These are phyloP conservation scores for Ostrea denselamellosa DNA, from an alignment of 1,140 invertebrate species.

Conservation along the genomic window DNA sequence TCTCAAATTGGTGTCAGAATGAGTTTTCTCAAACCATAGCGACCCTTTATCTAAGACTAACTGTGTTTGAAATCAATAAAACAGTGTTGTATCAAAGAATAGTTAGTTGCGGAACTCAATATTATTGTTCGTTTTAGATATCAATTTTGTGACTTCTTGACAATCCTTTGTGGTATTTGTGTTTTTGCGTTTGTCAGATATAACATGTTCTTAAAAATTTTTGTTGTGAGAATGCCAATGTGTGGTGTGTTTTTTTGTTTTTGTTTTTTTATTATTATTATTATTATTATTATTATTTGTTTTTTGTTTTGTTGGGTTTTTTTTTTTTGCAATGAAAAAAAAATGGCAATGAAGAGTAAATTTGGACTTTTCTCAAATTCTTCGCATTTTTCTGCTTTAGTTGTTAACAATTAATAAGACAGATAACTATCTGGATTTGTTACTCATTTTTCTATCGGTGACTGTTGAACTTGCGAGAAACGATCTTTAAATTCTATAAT, in stretches of 20 bases:
- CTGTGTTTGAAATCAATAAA: not conserved
- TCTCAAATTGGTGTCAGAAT: constrained; percentile 38
- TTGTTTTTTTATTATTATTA: too few relatives aligned
- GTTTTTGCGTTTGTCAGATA: not conserved
- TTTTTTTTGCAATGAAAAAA: not conserved
- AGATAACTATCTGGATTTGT: not conserved
- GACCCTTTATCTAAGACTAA: not conserved
- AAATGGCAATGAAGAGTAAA: not conserved
- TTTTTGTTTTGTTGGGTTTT: too few relatives aligned
- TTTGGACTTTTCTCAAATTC: not conserved
- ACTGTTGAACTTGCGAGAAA: constrained; percentile 14
- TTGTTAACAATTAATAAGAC: not conserved
- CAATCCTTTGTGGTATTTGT: not conserved
- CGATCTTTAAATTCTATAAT: constrained; percentile 28
- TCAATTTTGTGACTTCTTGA: not conserved
- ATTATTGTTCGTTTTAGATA: not conserved
- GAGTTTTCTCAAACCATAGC: not conserved
- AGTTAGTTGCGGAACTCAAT: not conserved
- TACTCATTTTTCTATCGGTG: constrained; percentile 14
- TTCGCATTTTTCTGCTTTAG: not conserved
- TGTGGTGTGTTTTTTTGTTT: too few relatives aligned
- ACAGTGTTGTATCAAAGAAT: not conserved
- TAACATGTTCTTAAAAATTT: not conserved
- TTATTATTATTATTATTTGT: too few relatives aligned
- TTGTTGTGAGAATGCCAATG: not conserved